These are phyloP conservation scores for Drosophila hydei DNA, from an alignment of 1,140 invertebrate genomes.

Conservation along the genomic window DNA sequence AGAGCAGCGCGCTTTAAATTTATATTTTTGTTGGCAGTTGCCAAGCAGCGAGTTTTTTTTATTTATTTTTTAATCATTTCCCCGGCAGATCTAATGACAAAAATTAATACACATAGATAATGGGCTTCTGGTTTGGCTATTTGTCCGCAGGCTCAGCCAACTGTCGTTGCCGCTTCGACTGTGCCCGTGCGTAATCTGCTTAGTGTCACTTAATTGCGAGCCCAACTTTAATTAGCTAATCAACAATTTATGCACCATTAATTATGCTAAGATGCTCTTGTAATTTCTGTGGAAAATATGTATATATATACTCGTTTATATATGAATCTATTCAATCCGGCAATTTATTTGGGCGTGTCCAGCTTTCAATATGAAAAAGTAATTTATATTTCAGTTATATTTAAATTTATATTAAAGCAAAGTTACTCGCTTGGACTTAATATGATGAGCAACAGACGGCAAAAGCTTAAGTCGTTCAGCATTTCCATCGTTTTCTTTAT, in stretches of 20 bases:
- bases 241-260: conserved; percentile 60
- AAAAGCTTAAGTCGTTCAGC: too few species aligned
- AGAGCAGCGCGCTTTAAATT: conserved; percentile 12
- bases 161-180: neutral
- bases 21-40: conserved; percentile 21
- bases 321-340: neutral
- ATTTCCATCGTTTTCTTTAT: too few species aligned
- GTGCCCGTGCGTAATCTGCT: conserved; percentile 49
- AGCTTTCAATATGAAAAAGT: neutral
- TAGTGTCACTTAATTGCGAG: conserved; percentile 49
- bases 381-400: too few species aligned
- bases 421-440: too few species aligned
- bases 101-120: conserved; percentile 51
- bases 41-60: conserved; percentile 7
- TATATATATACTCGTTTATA: neutral
- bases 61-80: conserved; percentile 50
- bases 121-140: conserved; percentile 21
- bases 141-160: neutral
- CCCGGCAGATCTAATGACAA: conserved; percentile 24
- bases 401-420: too few species aligned
- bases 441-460: too few species aligned
- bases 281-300: conserved; percentile 12
- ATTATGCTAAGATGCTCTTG: conserved; percentile 36
- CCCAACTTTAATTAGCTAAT: conserved; percentile 58
- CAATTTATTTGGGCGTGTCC: conserved; percentile 1